These are phyloP conservation scores for Drosophila planitibia DNA, from an alignment of 2,888 invertebrate species.

Conservation along the genomic window DNA sequence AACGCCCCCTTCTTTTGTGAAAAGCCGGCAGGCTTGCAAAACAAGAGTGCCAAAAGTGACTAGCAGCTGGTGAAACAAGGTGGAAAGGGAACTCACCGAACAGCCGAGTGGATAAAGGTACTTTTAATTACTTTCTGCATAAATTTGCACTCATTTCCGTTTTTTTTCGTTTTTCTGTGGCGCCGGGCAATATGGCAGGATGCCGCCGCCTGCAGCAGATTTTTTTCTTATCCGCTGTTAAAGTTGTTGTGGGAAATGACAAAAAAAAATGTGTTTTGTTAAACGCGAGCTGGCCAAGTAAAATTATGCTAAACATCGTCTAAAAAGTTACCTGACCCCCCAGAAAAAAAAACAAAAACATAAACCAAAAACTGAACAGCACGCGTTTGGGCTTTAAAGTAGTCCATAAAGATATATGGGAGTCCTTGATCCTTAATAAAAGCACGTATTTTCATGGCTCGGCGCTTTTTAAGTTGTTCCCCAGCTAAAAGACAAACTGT, in stretches of 20 bases:
- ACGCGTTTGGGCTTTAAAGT: slow-evolving; percentile 14
- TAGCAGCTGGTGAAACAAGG: slow-evolving; percentile 3
- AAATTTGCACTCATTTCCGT: slow-evolving; percentile 71
- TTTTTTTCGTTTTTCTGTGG: background rate
- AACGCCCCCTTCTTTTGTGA: slow-evolving; percentile 16
- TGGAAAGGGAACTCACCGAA: slow-evolving; percentile 26
- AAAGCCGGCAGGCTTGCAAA: background rate
- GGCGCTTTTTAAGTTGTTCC: background rate
- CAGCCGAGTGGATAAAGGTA: slow-evolving; percentile 56
- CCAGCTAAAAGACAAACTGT: slow-evolving; percentile 32
- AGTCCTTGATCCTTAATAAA: slow-evolving; percentile 24
- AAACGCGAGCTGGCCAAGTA: slow-evolving; percentile 3
- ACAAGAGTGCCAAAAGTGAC: slow-evolving; percentile 11
- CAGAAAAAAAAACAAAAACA: no score
- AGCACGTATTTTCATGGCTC: slow-evolving; percentile 33
- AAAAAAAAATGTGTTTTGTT: slow-evolving; percentile 11
- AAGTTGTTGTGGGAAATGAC: slow-evolving; percentile 14
- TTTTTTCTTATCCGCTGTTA: slow-evolving; percentile 3
- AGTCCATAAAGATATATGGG: slow-evolving; percentile 8
- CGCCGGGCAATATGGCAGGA: slow-evolving; percentile 7
- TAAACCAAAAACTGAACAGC: background rate
- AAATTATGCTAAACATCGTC: slow-evolving; percentile 40
- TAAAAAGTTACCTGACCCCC: slow-evolving; percentile 27
- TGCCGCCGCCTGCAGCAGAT: slow-evolving; percentile 24
- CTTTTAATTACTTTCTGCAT: slow-evolving; percentile 78